Percentiles rank a stretch among this genome's conserved stretches.
Conservation (phyloP, 2,888 invertebrate genomes). For the Lithophane leautieri region DNA sequence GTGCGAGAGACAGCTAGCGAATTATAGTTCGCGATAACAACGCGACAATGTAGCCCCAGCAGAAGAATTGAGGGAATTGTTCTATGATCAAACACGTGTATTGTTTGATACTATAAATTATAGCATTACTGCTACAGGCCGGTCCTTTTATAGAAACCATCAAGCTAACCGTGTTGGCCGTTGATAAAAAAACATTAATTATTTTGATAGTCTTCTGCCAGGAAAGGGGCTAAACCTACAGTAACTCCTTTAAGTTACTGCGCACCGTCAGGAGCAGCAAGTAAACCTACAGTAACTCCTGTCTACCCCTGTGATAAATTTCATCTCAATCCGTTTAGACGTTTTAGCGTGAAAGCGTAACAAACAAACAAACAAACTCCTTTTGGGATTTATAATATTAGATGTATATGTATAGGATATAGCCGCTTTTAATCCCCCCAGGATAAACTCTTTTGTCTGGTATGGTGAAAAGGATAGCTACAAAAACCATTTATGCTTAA, state of each 20-base stretch:
- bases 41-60: too few species aligned
- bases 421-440: not conserved
- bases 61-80: too few species aligned
- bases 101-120: not conserved
- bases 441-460: slow-evolving; percentile 7
- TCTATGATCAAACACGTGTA: too few species aligned
- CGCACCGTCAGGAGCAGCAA: too few species aligned
- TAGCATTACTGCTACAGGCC: not conserved
- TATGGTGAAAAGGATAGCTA: not conserved
- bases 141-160: not conserved
- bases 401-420: not conserved
- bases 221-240: not conserved
- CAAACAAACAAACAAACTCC: too few species aligned
- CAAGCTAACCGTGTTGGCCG: slow-evolving; percentile 4
- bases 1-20: too few species aligned
- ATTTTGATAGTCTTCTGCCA: not conserved
- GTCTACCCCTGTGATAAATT: too few species aligned
- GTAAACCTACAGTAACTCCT: not conserved
- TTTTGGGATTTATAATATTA: too few species aligned
- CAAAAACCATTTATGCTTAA: not conserved
- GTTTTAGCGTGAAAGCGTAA: too few species aligned
- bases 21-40: too few species aligned
- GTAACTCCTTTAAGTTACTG: not conserved
- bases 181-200: slow-evolving; percentile 2
- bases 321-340: too few species aligned